These are phyloP conservation scores for Gasteruption jaculator DNA, from an alignment of 2,888 invertebrate genomes.

Conservation along the genomic window DNA sequence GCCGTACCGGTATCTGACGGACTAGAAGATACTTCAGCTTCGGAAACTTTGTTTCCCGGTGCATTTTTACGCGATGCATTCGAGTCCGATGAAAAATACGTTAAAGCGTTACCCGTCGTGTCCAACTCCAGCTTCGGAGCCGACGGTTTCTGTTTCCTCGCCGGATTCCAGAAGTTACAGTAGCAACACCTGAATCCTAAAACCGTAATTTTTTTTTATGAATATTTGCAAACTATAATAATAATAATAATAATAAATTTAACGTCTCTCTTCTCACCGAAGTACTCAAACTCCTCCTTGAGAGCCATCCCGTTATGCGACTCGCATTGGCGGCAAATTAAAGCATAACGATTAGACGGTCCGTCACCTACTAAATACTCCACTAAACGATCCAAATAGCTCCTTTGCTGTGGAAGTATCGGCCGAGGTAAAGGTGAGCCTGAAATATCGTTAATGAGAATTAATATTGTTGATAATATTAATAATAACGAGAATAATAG, in stretches of 20 bases:
- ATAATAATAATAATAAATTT: slow-evolving; percentile 2
- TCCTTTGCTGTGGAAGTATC: slow-evolving; percentile 69
- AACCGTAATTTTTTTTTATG: slow-evolving; percentile 10
- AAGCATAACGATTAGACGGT: slow-evolving; percentile 88
- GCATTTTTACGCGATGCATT: not conserved
- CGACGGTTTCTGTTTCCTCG: slow-evolving; percentile 79
- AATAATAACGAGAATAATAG: not conserved
- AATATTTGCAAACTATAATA: slow-evolving; percentile 1
- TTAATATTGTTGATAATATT: too few relatives aligned
- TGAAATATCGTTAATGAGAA: slow-evolving; percentile 22
- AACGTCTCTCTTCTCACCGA: slow-evolving; percentile 48
- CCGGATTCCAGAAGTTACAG: slow-evolving; percentile 80
- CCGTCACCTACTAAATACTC: slow-evolving; percentile 96
- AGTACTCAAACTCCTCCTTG: slow-evolving; percentile 66
- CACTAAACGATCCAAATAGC: slow-evolving; percentile 81
- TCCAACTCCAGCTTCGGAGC: slow-evolving; percentile 61
- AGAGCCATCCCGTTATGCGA: slow-evolving; percentile 90
- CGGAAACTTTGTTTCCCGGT: slow-evolving; percentile 15
- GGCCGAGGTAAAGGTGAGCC: slow-evolving; percentile 61
- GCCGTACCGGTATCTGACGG: slow-evolving; percentile 38
- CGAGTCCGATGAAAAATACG: not conserved
- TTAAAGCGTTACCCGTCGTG: too few relatives aligned
- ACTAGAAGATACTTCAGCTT: slow-evolving; percentile 23
- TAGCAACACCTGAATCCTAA: slow-evolving; percentile 87
- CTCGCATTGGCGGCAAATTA: slow-evolving; percentile 86